A percentile compares a stretch with the other conserved stretches of the same genome.
phyloP scores from a whole-genome alignment of 2,888 invertebrate species.

The Actias luna region DNA sequence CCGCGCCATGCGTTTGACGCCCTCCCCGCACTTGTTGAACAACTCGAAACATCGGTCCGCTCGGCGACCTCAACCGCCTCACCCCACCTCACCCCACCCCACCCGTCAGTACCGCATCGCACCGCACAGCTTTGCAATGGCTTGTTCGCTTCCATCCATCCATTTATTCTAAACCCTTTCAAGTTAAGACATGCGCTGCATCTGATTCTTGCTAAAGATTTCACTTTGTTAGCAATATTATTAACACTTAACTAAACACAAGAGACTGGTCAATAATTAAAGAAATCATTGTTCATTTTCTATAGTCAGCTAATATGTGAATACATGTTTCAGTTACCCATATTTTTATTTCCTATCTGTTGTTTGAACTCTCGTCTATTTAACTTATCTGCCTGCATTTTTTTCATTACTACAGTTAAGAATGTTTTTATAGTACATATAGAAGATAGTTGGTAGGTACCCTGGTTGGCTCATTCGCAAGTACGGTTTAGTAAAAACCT shows the following conservation, averaged over 20 bases:
- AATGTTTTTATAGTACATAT: too few relatives aligned
- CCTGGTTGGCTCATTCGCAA: conserved; percentile 9
- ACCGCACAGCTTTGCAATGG: not conserved
- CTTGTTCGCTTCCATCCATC: conserved; percentile 24
- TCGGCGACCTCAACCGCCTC: conserved; percentile 20
- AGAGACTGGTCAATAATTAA: not conserved
- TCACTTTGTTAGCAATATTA: conserved; percentile 21
- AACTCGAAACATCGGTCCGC: conserved; percentile 17
- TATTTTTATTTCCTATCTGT: too few relatives aligned
- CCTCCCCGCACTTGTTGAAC: conserved; percentile 74
- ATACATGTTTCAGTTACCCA: too few relatives aligned
- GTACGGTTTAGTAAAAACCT: not conserved
- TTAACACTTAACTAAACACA: not conserved
- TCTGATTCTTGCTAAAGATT: conserved; percentile 44
- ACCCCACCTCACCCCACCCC: not conserved
- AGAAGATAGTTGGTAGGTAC: too few relatives aligned
- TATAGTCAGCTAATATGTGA: too few relatives aligned
- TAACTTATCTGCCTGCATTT: too few relatives aligned
- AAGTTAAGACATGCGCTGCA: conserved; percentile 29
- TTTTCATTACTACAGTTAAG: too few relatives aligned
- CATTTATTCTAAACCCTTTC: conserved; percentile 29
- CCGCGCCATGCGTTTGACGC: conserved; percentile 69
- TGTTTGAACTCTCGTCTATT: too few relatives aligned
- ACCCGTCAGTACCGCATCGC: not conserved
- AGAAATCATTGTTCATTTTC: not conserved